Conservation (phyloP, 1,140 invertebrate genomes). For the Zaprionus capensis region DNA sequence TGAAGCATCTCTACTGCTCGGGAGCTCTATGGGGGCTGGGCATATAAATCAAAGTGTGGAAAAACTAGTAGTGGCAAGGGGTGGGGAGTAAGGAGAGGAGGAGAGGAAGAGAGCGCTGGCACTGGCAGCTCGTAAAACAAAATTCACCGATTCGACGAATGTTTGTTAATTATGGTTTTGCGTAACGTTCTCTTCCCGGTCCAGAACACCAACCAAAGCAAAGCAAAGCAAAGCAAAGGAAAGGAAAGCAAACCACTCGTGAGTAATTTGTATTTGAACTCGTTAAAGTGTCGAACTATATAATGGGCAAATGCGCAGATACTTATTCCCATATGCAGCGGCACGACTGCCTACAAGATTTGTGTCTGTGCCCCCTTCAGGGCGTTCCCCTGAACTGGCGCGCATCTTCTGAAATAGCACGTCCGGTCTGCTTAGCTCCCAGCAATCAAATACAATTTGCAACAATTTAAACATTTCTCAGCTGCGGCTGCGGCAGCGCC, state of each 20-base stretch:
- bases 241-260: constrained; percentile 46
- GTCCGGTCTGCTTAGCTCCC: constrained; percentile 47
- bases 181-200: constrained; percentile 59
- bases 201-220: neutral
- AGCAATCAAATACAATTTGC: constrained; percentile 73
- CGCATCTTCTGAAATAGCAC: constrained; percentile 68
- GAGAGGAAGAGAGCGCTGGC: neutral
- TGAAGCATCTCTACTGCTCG: neutral
- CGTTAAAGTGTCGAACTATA: constrained; percentile 76
- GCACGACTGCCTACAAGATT: constrained; percentile 59
- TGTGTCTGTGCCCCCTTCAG: constrained; percentile 39
- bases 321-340: constrained; percentile 67
- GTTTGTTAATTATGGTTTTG: constrained; percentile 82
- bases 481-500: constrained; percentile 27
- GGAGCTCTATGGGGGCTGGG: constrained; percentile 27
- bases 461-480: constrained; percentile 77
- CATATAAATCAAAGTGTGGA: constrained; percentile 66
- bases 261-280: constrained; percentile 78
- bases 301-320: constrained; percentile 61
- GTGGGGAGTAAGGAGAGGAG: neutral
- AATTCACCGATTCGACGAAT: constrained; percentile 68
- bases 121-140: constrained; percentile 66
- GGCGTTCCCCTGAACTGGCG: neutral
- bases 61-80: constrained; percentile 1
- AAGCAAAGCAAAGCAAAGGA: too few relatives aligned